phyloP scores from a whole-genome alignment of 2,113 vertebrate species.

The Cervus canadensis region DNA sequence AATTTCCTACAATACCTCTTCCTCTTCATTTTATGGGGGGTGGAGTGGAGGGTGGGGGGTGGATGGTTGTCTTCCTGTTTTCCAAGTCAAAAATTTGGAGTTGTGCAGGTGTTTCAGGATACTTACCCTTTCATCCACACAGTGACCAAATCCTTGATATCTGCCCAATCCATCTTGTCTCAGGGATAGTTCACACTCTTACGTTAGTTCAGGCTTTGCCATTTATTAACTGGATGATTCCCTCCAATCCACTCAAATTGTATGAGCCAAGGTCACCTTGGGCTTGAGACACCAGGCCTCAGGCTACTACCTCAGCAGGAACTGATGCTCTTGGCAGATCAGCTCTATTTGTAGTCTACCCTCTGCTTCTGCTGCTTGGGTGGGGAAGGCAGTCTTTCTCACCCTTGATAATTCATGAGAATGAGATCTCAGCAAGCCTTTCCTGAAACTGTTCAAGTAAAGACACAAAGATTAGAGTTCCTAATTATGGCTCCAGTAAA shows the following conservation, averaged over 20 bases:
- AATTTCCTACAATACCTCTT: not conserved
- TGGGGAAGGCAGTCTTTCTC: not conserved
- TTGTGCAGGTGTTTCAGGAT: not conserved
- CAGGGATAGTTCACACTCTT: not conserved
- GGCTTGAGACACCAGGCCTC: not conserved
- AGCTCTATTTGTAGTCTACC: not conserved
- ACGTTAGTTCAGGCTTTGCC: not conserved
- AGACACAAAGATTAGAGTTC: not conserved
- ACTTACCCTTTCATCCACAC: not conserved
- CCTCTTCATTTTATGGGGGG: not conserved
- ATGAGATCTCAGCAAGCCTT: not conserved
- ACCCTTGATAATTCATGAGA: not conserved
- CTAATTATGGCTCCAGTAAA: not conserved
- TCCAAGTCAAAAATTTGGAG: not conserved
- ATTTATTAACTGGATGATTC: not conserved
- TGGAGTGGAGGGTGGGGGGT: not conserved
- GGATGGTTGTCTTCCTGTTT: not conserved
- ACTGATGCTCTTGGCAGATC: not conserved
- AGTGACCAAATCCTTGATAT: not conserved
- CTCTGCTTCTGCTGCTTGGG: not conserved
- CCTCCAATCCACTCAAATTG: not conserved
- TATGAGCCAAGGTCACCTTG: not conserved
- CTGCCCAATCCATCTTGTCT: not conserved
- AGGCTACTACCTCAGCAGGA: not conserved
- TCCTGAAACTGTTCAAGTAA: not conserved